Base-by-base conservation (phyloP, 2,797 vertebrate genomes). In the Apogon talboti region DNA sequence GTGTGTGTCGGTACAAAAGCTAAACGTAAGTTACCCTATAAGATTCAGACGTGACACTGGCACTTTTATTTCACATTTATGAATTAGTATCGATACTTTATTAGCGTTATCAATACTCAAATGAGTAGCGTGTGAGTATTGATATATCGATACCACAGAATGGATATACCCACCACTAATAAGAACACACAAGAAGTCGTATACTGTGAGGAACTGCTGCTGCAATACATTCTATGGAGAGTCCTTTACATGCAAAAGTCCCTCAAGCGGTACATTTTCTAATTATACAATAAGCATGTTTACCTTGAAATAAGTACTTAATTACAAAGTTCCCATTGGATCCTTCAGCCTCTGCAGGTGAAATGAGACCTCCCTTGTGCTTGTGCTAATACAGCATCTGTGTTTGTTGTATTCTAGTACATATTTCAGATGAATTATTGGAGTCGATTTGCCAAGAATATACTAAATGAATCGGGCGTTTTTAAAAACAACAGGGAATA, bases 391-490 rank as follows among this genome's bases (percentile, higher is more conserved):
- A 15, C 11, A 44, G 4, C 9, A 46, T 50, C 10, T 24, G 15
- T 8, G 63, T 2, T 38, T 33, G 24, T 21, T 59, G 16, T 7
- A 38, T 45, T 66, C 28, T 11, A 13, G 65, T 52, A 51, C 9
- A 65, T 47, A 52, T 52, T 47, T 28, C 16, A 15, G 54, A 41
- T 38, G 48, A 49, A 66, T 66, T 62, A 49, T 41, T 42, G 18
- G 49, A 58, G 38, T 24, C 33, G n/a, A 21, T 30, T 37, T 53
- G 51, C 47, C 45, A 57, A 48, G 45, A 58, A 52, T 43, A 19
- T 6, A 24, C 46, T 57, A 53, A 69, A 40, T 65, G 30, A 43
- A 56, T 62, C 62, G 14, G 16, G 13, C 38, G 16, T 51, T 74
- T 62, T 45, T 30, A 43, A 52, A 43, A n/a, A 43, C 55, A 63